A percentile compares a stretch with the other conserved stretches of the same genome.
Evolutionary conservation across 1,140 invertebrate species (phyloP).

Genomic region (Cataglyphis hispanica): DNA sequence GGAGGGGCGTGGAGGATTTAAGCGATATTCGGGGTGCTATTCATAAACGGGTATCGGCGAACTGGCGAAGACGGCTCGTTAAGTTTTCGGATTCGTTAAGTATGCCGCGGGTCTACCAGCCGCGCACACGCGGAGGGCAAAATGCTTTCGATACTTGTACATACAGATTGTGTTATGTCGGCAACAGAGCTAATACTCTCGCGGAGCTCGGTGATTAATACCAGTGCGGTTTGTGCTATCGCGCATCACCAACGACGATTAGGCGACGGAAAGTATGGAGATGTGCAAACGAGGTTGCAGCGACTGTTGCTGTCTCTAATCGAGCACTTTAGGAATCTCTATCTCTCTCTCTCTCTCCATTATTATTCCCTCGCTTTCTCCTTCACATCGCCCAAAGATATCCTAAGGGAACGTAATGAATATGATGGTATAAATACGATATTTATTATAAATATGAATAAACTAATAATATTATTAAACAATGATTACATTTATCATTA

Average conservation of each 20-base stretch:
- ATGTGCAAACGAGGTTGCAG: conserved; percentile 44
- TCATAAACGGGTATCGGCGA: conserved; percentile 65
- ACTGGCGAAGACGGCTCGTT: conserved; percentile 65
- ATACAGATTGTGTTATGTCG: conserved; percentile 66
- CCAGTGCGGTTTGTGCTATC: conserved; percentile 18
- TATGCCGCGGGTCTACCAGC: conserved; percentile 50
- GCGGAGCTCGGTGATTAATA: conserved; percentile 44
- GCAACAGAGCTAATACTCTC: conserved; percentile 56
- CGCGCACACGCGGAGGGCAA: conserved; percentile 29
- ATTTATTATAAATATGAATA: conserved; percentile 31
- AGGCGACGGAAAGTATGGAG: conserved; percentile 38
- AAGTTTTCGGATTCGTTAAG: conserved; percentile 65
- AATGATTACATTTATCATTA: conserved; percentile 12
- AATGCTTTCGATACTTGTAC: conserved; percentile 71
- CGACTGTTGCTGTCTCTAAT: background rate
- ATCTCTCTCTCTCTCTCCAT: background rate
- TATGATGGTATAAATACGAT: conserved; percentile 26
- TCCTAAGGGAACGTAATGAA: conserved; percentile 28
- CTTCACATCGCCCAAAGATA: background rate
- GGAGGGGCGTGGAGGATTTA: conserved; percentile 39
- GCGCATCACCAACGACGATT: conserved; percentile 46
- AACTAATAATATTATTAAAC: conserved; percentile 37
- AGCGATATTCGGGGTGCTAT: conserved; percentile 40
- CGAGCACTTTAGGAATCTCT: background rate
- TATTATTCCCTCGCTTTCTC: background rate